These are phyloP conservation scores for Dynastes hyllus DNA, from an alignment of 2,888 invertebrate species.

Conservation along the genomic window DNA sequence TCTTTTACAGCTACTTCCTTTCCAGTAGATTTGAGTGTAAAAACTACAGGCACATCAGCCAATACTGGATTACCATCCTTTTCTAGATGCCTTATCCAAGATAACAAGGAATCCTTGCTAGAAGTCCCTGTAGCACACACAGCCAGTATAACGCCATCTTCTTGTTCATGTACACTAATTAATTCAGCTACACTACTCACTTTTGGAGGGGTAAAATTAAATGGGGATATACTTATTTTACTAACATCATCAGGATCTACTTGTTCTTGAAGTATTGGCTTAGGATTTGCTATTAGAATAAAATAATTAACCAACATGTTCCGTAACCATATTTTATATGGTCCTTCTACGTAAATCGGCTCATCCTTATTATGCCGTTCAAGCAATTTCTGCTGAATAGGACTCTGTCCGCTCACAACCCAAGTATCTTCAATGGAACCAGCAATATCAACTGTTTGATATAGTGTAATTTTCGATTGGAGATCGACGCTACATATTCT, in stretches of 20 bases:
- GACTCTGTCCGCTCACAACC: constrained; percentile 92
- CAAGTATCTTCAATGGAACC: constrained; percentile 91
- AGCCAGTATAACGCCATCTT: constrained; percentile 91
- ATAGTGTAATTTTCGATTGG: constrained; percentile 78
- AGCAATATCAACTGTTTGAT: constrained; percentile 80
- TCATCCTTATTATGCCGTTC: constrained; percentile 75
- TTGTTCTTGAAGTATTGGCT: constrained; percentile 68
- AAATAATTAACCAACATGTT: constrained; percentile 88
- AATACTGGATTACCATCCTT: constrained; percentile 83
- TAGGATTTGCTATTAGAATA: constrained; percentile 83
- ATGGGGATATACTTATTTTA: constrained; percentile 76
- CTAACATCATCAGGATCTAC: constrained; percentile 84
- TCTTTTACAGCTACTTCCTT: constrained; percentile 64
- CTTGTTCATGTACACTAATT: constrained; percentile 91
- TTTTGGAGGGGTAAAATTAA: constrained; percentile 70
- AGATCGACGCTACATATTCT: constrained; percentile 90
- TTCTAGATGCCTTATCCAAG: constrained; percentile 91
- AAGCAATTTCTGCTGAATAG: constrained; percentile 82
- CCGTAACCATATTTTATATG: constrained; percentile 85
- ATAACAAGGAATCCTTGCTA: constrained; percentile 91
- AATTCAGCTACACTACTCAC: constrained; percentile 69
- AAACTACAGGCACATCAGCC: constrained; percentile 86
- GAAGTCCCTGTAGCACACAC: constrained; percentile 94
- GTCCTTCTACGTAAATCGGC: constrained; percentile 89
- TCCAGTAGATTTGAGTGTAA: constrained; percentile 82